Percentiles rank a stretch among this genome's conserved stretches.
phyloP scores from a whole-genome alignment of 2,888 invertebrate genomes.

The Deladenus siricidicola region DNA sequence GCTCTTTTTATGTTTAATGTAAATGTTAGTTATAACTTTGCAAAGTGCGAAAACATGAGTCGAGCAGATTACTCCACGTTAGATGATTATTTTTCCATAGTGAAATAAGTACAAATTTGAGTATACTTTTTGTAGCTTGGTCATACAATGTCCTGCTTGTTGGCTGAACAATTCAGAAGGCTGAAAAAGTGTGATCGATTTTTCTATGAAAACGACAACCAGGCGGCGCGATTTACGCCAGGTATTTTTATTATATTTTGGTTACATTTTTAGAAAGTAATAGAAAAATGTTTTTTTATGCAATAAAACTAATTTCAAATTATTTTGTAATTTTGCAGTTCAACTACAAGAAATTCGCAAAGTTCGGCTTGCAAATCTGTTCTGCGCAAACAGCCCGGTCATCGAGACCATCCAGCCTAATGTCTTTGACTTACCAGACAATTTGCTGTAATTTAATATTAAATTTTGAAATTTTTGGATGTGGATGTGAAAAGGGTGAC shows the following conservation, averaged over 20 bases:
- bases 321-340: constrained; percentile 33
- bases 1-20: too few relatives aligned
- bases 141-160: constrained; percentile 84
- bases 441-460: constrained; percentile 28
- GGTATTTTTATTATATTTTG: constrained; percentile 52
- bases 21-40: too few relatives aligned
- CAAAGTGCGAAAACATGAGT: too few relatives aligned
- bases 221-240: constrained; percentile 48
- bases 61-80: too few relatives aligned
- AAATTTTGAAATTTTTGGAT: neutral
- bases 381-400: constrained; percentile 81
- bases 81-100: constrained; percentile 53
- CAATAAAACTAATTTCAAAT: neutral
- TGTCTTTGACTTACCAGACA: constrained; percentile 72
- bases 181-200: constrained; percentile 76
- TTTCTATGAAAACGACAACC: constrained; percentile 66
- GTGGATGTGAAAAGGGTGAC: too few relatives aligned
- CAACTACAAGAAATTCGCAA: constrained; percentile 80
- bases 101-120: too few relatives aligned
- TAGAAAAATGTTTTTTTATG: neutral
- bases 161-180: constrained; percentile 69
- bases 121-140: too few relatives aligned
- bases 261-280: neutral
- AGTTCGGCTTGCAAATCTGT: constrained; percentile 71
- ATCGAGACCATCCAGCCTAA: constrained; percentile 73